These are phyloP conservation scores for Tolmerus cingulatus DNA, from an alignment of 2,888 invertebrate species.

Conservation along the genomic window DNA sequence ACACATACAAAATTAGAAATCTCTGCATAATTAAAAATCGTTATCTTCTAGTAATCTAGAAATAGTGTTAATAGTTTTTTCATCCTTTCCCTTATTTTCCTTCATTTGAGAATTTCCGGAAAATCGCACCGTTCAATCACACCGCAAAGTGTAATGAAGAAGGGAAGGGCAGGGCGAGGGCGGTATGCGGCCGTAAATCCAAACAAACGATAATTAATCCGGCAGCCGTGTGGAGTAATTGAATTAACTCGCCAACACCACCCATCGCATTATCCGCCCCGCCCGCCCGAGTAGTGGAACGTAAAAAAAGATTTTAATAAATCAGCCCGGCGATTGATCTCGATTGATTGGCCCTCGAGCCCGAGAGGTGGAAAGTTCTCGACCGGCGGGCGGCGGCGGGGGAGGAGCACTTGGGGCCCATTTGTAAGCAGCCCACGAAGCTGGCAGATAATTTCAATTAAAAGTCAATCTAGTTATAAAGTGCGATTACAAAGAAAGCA, in stretches of 20 bases:
- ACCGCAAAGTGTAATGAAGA: background rate
- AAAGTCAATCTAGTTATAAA: conserved; percentile 40
- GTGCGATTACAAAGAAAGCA: conserved; percentile 36
- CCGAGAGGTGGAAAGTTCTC: background rate
- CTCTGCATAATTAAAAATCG: no score
- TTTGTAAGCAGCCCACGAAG: conserved; percentile 15
- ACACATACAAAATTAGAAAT: no score
- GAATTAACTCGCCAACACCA: background rate
- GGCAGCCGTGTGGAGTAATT: background rate
- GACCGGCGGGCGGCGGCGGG: background rate
- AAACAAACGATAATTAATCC: background rate
- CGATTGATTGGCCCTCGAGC: background rate
- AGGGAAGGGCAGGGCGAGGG: background rate
- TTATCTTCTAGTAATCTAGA: no score
- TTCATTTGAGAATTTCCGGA: background rate
- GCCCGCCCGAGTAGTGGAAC: background rate
- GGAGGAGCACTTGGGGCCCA: background rate
- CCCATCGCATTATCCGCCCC: background rate
- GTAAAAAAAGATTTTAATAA: background rate
- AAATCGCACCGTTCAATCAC: background rate
- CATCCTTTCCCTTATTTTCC: background rate
- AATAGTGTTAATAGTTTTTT: background rate
- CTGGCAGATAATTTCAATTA: conserved; percentile 34
- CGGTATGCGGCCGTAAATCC: background rate
- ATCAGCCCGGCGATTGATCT: background rate